Percentiles rank a stretch among this genome's conserved stretches.
These are phyloP conservation scores for Anabacerthia variegaticeps DNA, from an alignment of 2,797 vertebrate species.

Conservation along the genomic window DNA sequence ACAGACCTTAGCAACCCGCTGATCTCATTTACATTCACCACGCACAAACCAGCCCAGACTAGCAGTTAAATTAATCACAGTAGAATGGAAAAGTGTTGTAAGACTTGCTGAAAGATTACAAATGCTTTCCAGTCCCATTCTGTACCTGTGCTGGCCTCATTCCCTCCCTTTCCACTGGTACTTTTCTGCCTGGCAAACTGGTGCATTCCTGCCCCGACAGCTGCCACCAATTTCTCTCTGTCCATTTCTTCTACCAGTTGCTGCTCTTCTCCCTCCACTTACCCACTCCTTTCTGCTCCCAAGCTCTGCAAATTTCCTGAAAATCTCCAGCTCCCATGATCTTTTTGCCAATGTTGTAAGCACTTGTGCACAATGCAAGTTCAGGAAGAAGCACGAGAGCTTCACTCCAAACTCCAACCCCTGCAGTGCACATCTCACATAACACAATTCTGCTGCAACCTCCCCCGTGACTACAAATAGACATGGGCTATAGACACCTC, in stretches of 20 bases:
- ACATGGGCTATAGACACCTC: neutral
- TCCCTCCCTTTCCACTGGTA: neutral
- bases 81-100: neutral
- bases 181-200: neutral
- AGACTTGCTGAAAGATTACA: neutral
- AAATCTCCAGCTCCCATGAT: neutral
- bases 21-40: neutral
- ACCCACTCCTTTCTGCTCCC: neutral
- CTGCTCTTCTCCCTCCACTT: neutral
- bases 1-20: neutral
- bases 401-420: neutral
- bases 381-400: neutral
- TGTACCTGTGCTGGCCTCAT: neutral
- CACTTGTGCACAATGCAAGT: neutral
- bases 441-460: neutral
- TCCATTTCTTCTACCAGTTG: neutral
- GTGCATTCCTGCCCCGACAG: neutral
- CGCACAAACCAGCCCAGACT: neutral
- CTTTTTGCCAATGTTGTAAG: neutral
- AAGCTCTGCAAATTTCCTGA: neutral
- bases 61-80: neutral
- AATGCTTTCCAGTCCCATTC: neutral
- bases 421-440: rapidly evolving
- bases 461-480: neutral
- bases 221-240: rapidly evolving